Base-by-base conservation (phyloP, 2,113 vertebrate species). In the Daboia siamensis region DNA sequence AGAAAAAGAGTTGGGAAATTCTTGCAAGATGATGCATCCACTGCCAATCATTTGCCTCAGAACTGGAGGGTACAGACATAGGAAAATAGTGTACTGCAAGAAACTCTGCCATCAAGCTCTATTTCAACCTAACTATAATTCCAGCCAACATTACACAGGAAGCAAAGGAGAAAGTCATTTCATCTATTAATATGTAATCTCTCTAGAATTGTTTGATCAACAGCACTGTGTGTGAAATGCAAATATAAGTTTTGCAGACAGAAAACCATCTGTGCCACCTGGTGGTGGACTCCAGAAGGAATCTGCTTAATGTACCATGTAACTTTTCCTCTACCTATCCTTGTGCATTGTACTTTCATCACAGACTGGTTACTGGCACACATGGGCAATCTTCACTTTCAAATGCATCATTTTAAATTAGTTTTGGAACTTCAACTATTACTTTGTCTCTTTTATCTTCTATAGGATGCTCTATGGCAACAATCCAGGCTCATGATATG, bases 381-480 rank as follows among this genome's bases (percentile, higher is more conserved):
- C 12, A 8, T 74, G 29, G 51, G 44, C 12, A 57, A 74, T 48
- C 54, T 44, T 29, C n/a, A 1, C 56, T 69, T 46, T 39, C 55
- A 33, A 44, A 85, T 48, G 12, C 3, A 0, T 0, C 0, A 0
- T 2, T 8, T 15, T 39, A 56, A n/a, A 29, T 59, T 59, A 87
- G 48, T 44, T 87, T 0, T 0, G 87, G 33, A 21, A 1, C 48
- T 15, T 93, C 64, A 29, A 64, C 1, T 0, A 93, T 90, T 0
- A 92, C 88, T 59, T 29, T 92, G 8, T 89, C 91, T 91, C 24
- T 91, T 87, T 87, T 91, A 26, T 90, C 88, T 92, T 94, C 90
- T 95, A 88, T 90, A 97, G 96, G 94, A 91, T 61, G 8, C 86
- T 92, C 15, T 2, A 23, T 39, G 0, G 56, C 92, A 90, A 84